phyloP scores from a whole-genome alignment of 2,797 vertebrate genomes.

The Sylvilagus floridanus region DNA sequence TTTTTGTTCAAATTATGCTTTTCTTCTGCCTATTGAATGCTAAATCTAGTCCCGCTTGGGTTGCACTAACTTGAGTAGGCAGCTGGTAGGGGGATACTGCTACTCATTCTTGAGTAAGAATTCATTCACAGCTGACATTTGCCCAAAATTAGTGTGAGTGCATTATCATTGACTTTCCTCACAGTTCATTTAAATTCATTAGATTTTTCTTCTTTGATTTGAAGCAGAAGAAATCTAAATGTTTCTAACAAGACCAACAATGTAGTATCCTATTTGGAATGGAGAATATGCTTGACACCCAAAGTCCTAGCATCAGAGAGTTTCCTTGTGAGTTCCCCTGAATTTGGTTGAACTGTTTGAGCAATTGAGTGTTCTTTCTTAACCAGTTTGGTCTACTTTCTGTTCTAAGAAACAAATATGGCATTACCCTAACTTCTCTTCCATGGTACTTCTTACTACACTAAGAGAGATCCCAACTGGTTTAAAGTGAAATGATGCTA shows the following conservation, averaged over 20 bases:
- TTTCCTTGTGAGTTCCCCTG: background rate
- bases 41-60: background rate
- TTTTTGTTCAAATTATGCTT: background rate
- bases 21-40: background rate
- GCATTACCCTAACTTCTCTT: background rate
- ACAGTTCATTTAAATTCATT: background rate
- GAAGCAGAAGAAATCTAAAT: background rate
- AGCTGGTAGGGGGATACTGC: background rate
- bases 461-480: background rate
- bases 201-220: background rate
- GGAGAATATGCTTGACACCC: background rate
- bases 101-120: constrained; percentile 1
- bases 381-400: background rate
- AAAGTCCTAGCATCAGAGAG: background rate
- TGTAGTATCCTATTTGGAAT: background rate
- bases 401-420: background rate
- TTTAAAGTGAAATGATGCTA: background rate
- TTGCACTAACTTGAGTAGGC: background rate
- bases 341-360: background rate
- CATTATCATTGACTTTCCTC: background rate
- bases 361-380: background rate
- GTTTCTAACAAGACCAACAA: background rate
- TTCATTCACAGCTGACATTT: constrained; percentile 9
- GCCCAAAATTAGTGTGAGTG: background rate
- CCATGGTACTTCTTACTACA: no score